These are phyloP conservation scores for Ditylenchus weischeri DNA, from an alignment of 2,888 invertebrate species.

Conservation along the genomic window DNA sequence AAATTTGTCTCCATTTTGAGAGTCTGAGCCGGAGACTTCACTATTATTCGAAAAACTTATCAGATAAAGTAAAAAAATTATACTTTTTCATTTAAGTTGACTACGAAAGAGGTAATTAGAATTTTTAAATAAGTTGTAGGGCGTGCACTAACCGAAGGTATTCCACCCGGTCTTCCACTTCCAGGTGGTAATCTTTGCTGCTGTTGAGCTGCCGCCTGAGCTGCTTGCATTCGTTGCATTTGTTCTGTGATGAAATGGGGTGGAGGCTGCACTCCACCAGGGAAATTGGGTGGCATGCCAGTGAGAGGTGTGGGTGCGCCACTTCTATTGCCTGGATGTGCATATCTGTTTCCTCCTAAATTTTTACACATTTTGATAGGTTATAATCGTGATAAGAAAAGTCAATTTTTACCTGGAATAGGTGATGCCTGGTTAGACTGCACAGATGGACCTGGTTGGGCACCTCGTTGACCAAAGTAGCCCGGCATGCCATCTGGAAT, in stretches of 20 bases:
- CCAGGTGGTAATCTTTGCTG: constrained; percentile 16
- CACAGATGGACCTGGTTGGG: constrained; percentile 25
- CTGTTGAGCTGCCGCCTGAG: constrained; percentile 12
- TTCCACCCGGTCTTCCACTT: background rate
- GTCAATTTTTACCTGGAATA: constrained; percentile 34
- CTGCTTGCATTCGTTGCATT: constrained; percentile 18
- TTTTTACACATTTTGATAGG: background rate
- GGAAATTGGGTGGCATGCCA: constrained; percentile 8
- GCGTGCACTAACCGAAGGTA: constrained; percentile 6
- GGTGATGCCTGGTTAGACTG: constrained; percentile 31
- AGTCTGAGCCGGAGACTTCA: too few species aligned
- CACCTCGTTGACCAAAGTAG: constrained; percentile 17
- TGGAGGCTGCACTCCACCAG: background rate
- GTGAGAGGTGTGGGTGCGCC: constrained; percentile 22
- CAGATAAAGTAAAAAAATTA: too few species aligned
- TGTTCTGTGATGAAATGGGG: constrained; percentile 24
- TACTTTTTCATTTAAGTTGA: too few species aligned
- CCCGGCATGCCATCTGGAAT: constrained; percentile 37
- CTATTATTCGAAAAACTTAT: too few species aligned
- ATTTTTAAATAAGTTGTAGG: too few species aligned
- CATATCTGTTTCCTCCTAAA: constrained; percentile 19
- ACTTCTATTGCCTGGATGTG: constrained; percentile 17
- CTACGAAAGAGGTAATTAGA: too few species aligned
- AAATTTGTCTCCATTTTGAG: too few species aligned
- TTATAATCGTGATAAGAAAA: background rate